Conservation (phyloP, 2,113 vertebrate species). For the Motacilla alba region DNA sequence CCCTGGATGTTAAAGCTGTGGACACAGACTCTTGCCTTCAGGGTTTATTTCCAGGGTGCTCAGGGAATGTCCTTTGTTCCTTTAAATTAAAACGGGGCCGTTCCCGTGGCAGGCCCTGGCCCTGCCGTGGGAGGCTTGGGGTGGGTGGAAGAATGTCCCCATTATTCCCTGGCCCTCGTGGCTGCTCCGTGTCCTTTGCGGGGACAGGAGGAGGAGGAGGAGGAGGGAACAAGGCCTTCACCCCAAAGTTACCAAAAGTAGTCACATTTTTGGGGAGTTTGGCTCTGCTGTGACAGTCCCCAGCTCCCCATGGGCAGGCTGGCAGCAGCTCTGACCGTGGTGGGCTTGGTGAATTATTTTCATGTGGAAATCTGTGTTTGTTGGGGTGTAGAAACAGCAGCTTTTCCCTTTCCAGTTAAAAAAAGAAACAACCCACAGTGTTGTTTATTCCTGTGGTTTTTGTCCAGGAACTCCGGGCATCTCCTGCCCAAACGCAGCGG, state of each 20-base stretch:
- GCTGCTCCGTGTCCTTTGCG: background rate
- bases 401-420: background rate
- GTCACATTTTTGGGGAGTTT: background rate
- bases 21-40: background rate
- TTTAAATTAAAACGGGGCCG: background rate
- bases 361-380: background rate
- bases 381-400: background rate
- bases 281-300: background rate
- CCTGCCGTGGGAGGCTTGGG: background rate
- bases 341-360: background rate
- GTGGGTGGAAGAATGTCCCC: slow-evolving; percentile 52
- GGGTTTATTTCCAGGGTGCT: background rate
- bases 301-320: background rate
- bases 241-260: background rate
- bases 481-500: fast-evolving
- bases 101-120: background rate
- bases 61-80: slow-evolving; percentile 6
- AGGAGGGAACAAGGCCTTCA: background rate
- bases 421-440: background rate
- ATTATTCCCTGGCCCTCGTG: background rate
- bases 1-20: background rate
- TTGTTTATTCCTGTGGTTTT: background rate
- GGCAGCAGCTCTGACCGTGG: background rate
- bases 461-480: background rate
- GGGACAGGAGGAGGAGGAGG: too few species aligned